These are phyloP conservation scores for Alloplasta piceator DNA, from an alignment of 2,888 invertebrate species.

Conservation along the genomic window DNA sequence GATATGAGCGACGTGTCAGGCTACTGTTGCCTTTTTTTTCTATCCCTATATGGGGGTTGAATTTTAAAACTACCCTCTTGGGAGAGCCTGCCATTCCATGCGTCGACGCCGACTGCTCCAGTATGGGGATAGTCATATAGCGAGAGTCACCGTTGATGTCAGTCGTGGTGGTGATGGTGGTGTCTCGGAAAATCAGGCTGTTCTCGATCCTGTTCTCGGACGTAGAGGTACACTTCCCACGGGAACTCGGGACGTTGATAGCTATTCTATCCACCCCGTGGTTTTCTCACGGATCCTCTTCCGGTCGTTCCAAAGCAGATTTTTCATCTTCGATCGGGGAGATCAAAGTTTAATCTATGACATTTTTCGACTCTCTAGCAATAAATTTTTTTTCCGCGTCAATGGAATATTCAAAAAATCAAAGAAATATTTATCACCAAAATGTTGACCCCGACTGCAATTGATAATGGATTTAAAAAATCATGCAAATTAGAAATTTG, in stretches of 20 bases:
- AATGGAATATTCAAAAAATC: background rate
- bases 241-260: slow-evolving; percentile 69
- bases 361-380: background rate
- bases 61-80: slow-evolving; percentile 82
- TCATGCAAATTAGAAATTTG: too few species aligned
- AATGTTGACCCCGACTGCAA: background rate
- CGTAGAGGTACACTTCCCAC: slow-evolving; percentile 78
- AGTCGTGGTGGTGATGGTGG: slow-evolving; percentile 32
- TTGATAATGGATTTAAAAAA: too few species aligned
- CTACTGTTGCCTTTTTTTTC: slow-evolving; percentile 36
- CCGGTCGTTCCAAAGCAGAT: background rate
- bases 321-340: background rate
- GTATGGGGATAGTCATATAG: slow-evolving; percentile 38
- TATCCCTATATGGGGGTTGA: slow-evolving; percentile 79
- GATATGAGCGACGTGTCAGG: slow-evolving; percentile 80
- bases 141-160: slow-evolving; percentile 53
- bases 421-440: background rate
- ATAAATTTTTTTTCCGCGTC: background rate
- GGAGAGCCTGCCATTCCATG: slow-evolving; percentile 67
- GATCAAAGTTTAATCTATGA: background rate
- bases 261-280: slow-evolving; percentile 59
- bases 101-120: slow-evolving; percentile 54
- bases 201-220: slow-evolving; percentile 78
- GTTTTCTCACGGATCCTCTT: slow-evolving; percentile 28
- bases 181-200: slow-evolving; percentile 80